These are phyloP conservation scores for Sebastes fasciatus DNA, from an alignment of 2,113 vertebrate genomes.

Conservation along the genomic window DNA sequence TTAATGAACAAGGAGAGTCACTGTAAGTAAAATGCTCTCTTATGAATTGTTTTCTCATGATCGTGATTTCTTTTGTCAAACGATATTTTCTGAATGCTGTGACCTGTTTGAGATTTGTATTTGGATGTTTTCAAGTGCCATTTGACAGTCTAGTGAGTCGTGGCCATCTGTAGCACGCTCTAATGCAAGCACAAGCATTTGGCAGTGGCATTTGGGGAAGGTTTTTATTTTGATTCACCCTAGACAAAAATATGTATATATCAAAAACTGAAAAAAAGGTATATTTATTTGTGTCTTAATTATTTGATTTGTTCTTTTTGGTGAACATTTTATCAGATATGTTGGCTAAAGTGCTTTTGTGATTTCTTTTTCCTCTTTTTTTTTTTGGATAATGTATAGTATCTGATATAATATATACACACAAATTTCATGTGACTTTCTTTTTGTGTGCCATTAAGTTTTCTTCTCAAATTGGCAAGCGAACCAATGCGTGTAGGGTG, in stretches of 20 bases:
- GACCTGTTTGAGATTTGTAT: conserved; percentile 74
- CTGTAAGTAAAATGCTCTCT: conserved; percentile 66
- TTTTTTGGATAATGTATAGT: conserved; percentile 83
- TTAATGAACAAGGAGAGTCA: conserved; percentile 51
- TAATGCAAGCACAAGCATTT: conserved; percentile 87
- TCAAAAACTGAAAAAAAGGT: conserved; percentile 73
- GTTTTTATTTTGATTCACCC: conserved; percentile 65
- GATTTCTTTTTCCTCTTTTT: conserved; percentile 68
- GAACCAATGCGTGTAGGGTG: conserved; percentile 84
- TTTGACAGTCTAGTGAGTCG: conserved; percentile 85
- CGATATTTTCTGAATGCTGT: conserved; percentile 79
- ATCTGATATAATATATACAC: conserved; percentile 85
- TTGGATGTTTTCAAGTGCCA: conserved; percentile 85
- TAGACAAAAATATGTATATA: conserved; percentile 83
- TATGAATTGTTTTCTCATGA: conserved; percentile 58
- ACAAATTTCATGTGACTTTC: conserved; percentile 77
- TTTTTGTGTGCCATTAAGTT: conserved; percentile 81
- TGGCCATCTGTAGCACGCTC: conserved; percentile 87
- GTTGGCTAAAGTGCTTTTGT: conserved; percentile 83
- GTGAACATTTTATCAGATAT: conserved; percentile 77
- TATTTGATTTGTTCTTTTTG: conserved; percentile 78
- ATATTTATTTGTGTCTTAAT: conserved; percentile 86
- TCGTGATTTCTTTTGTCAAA: conserved; percentile 70
- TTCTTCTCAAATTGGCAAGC: conserved; percentile 82
- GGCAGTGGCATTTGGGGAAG: conserved; percentile 79